phyloP scores from a whole-genome alignment of 1,140 invertebrate genomes.

The Leptoteleia sp. region DNA sequence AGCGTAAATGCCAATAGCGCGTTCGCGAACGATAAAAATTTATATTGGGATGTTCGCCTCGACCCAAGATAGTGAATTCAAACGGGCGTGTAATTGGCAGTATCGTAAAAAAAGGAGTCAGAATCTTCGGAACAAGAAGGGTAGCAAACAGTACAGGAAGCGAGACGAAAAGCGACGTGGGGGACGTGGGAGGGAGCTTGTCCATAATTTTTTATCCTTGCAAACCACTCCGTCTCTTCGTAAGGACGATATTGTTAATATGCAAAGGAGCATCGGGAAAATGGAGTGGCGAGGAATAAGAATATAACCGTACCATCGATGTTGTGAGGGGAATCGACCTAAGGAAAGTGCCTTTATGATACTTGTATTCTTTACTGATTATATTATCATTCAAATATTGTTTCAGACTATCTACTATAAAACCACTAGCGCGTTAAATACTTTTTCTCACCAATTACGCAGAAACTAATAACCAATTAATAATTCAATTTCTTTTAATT shows the following conservation, averaged over 20 bases:
- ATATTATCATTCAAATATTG: slow-evolving; percentile 72
- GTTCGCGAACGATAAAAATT: slow-evolving; percentile 76
- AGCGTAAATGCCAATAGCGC: slow-evolving; percentile 60
- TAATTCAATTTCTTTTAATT: too few species aligned
- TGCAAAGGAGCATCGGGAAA: slow-evolving; percentile 81
- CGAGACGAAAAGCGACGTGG: slow-evolving; percentile 64
- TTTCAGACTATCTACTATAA: slow-evolving; percentile 41
- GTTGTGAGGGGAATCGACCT: slow-evolving; percentile 53
- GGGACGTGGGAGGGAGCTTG: slow-evolving; percentile 38
- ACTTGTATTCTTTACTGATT: slow-evolving; percentile 68
- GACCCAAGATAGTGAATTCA: slow-evolving; percentile 79
- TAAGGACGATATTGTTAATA: slow-evolving; percentile 81
- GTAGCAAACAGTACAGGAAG: slow-evolving; percentile 67
- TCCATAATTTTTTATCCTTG: slow-evolving; percentile 80
- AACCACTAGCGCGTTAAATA: neutral
- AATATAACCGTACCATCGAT: slow-evolving; percentile 70
- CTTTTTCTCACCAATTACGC: too few species aligned
- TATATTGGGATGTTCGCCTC: slow-evolving; percentile 74
- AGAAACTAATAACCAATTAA: too few species aligned
- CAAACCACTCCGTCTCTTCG: slow-evolving; percentile 74
- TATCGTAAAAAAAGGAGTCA: slow-evolving; percentile 80
- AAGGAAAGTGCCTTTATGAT: slow-evolving; percentile 47
- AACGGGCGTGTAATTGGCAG: slow-evolving; percentile 82
- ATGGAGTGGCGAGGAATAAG: slow-evolving; percentile 79
- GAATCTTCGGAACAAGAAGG: slow-evolving; percentile 67